These are phyloP conservation scores for Hymenochirus boettgeri DNA, from an alignment of 2,113 vertebrate genomes.

Conservation along the genomic window DNA sequence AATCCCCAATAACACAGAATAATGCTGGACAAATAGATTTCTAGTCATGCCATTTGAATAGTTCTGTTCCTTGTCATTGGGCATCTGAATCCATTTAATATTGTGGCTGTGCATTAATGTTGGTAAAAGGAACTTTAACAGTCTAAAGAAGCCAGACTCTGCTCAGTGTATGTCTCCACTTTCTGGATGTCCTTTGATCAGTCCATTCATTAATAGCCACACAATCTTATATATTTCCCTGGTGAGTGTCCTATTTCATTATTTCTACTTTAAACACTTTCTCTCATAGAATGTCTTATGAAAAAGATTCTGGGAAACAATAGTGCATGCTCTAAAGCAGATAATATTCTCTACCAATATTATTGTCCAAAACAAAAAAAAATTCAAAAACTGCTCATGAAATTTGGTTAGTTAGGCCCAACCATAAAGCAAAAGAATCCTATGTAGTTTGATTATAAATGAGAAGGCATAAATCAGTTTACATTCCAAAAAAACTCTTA, in stretches of 20 bases:
- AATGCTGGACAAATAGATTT: neutral
- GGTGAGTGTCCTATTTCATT: conserved; percentile 19
- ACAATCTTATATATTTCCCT: conserved; percentile 22
- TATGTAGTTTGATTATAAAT: too few relatives aligned
- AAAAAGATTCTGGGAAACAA: neutral
- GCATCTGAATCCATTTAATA: conserved; percentile 31
- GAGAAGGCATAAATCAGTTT: too few relatives aligned
- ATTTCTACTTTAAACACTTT: conserved; percentile 5
- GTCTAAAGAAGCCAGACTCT: conserved; percentile 17
- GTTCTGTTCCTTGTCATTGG: conserved; percentile 8
- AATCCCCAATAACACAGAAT: neutral
- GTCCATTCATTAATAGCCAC: conserved; percentile 17
- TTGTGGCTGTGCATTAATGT: conserved; percentile 16
- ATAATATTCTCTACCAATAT: too few relatives aligned
- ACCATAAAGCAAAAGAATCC: too few relatives aligned
- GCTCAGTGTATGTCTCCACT: conserved; percentile 29
- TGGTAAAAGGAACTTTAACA: conserved; percentile 25
- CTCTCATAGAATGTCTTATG: conserved; percentile 8
- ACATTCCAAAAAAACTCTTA: too few relatives aligned
- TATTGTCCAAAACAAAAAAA: too few relatives aligned
- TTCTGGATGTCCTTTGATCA: conserved; percentile 24
- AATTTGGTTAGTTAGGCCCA: too few relatives aligned
- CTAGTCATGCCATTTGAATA: neutral
- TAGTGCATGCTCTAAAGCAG: neutral
- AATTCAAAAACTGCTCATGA: too few relatives aligned